Conservation (phyloP, 2,113 vertebrate genomes). For the Acrocephalus arundinaceus region DNA sequence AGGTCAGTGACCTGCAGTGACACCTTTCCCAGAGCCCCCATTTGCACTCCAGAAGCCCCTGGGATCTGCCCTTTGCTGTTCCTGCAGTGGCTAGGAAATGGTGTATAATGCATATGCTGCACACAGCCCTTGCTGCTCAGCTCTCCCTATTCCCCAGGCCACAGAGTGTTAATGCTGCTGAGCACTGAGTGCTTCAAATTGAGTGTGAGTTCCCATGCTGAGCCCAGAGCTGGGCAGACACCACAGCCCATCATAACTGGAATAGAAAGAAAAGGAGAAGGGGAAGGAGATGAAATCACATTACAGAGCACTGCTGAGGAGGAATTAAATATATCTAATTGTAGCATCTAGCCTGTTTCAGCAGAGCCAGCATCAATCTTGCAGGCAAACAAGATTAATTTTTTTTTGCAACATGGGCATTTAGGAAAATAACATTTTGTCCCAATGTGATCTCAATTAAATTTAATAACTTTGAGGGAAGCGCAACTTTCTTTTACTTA, state of each 20-base stretch:
- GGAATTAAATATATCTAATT: slow-evolving; percentile 68
- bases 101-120: background rate
- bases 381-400: slow-evolving; percentile 68
- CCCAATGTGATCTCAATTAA: slow-evolving; percentile 64
- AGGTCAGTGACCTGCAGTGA: slow-evolving; percentile 73
- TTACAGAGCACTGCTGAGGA: slow-evolving; percentile 58
- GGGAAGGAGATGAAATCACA: slow-evolving; percentile 41
- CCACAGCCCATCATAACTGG: background rate
- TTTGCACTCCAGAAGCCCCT: background rate
- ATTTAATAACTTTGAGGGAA: slow-evolving; percentile 54
- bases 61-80: background rate
- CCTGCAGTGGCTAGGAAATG: background rate
- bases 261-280: background rate
- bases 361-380: slow-evolving; percentile 67
- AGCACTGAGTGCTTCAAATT: slow-evolving; percentile 18
- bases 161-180: slow-evolving; percentile 28
- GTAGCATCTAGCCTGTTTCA: slow-evolving; percentile 53
- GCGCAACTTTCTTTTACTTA: slow-evolving; percentile 59
- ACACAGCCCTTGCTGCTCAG: background rate
- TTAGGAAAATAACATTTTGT: slow-evolving; percentile 66
- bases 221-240: slow-evolving; percentile 23
- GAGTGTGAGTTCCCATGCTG: slow-evolving; percentile 56
- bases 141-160: background rate
- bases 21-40: background rate
- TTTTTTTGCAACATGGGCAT: slow-evolving; percentile 54